A percentile compares a stretch with the other conserved stretches of the same genome.
These are phyloP conservation scores for Acipenser transmontanus DNA, from an alignment of 2,797 vertebrate species.

Conservation along the genomic window DNA sequence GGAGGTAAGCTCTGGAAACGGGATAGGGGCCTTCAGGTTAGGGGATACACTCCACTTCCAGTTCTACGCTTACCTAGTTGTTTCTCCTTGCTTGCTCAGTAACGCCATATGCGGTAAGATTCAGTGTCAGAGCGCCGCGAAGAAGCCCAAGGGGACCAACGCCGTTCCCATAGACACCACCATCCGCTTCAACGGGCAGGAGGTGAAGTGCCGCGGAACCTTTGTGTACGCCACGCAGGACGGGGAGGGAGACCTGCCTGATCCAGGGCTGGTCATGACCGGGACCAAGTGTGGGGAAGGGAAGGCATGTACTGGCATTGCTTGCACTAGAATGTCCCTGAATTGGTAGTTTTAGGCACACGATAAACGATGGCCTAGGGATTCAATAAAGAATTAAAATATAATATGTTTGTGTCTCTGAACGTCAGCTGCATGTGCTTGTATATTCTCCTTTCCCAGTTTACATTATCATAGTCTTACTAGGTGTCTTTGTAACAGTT, in stretches of 20 bases:
- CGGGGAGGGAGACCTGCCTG: slow-evolving; percentile 69
- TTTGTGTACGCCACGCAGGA: slow-evolving; percentile 74
- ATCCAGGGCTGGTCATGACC: slow-evolving; percentile 80
- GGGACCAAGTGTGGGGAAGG: slow-evolving; percentile 85
- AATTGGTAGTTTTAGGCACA: background rate
- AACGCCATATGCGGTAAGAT: slow-evolving; percentile 90
- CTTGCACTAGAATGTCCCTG: background rate
- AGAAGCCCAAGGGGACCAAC: slow-evolving; percentile 73
- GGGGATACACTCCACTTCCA: background rate
- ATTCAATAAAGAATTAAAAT: background rate
- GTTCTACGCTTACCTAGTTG: background rate
- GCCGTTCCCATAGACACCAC: slow-evolving; percentile 79
- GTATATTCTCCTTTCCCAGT: no score
- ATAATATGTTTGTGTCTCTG: background rate
- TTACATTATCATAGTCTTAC: background rate
- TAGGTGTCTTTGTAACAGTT: background rate
- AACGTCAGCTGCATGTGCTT: no score
- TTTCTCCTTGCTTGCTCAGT: slow-evolving; percentile 41
- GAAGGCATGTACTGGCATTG: slow-evolving; percentile 59
- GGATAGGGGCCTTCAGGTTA: background rate
- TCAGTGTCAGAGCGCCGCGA: slow-evolving; percentile 85
- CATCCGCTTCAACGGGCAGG: slow-evolving; percentile 60
- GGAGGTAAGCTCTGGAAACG: slow-evolving; percentile 54
- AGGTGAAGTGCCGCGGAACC: slow-evolving; percentile 80
- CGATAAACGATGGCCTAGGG: background rate